These are phyloP conservation scores for Anarsia innoxiella DNA, from an alignment of 2,888 invertebrate genomes.

Conservation along the genomic window DNA sequence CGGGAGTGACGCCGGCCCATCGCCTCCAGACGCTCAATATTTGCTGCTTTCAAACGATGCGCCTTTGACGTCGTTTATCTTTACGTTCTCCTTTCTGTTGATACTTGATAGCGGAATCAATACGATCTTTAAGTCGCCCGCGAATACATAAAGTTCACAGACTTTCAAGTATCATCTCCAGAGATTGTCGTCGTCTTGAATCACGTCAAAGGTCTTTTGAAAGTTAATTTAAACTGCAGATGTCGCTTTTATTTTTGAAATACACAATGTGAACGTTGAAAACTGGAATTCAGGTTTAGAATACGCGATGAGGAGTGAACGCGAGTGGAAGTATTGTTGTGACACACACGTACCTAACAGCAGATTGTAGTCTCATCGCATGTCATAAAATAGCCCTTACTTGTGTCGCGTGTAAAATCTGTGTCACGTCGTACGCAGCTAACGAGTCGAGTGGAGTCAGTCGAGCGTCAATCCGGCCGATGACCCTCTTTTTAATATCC, in stretches of 20 bases:
- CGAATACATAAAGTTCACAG: background rate
- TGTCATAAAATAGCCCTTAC: background rate
- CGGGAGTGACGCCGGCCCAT: background rate
- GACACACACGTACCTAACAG: background rate
- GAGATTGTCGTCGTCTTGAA: background rate
- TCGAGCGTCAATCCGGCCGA: background rate
- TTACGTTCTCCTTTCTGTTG: background rate
- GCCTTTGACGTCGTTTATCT: background rate
- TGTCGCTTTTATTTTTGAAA: too few relatives aligned
- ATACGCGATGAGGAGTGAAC: too few relatives aligned
- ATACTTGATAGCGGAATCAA: background rate
- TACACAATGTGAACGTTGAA: too few relatives aligned
- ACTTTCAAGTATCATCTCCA: background rate
- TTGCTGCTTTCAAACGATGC: background rate
- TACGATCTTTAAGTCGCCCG: background rate
- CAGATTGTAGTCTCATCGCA: background rate
- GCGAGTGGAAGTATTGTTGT: slow-evolving; percentile 2
- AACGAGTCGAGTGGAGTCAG: background rate
- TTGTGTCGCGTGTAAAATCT: background rate
- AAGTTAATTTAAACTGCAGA: too few relatives aligned
- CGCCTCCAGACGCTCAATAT: slow-evolving; percentile 1
- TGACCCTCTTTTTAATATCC: slow-evolving; percentile 5
- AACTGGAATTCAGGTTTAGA: too few relatives aligned
- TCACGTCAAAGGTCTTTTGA: too few relatives aligned
- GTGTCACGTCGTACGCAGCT: background rate